phyloP scores from a whole-genome alignment of 2,113 vertebrate genomes.

The Neomonachus schauinslandi region DNA sequence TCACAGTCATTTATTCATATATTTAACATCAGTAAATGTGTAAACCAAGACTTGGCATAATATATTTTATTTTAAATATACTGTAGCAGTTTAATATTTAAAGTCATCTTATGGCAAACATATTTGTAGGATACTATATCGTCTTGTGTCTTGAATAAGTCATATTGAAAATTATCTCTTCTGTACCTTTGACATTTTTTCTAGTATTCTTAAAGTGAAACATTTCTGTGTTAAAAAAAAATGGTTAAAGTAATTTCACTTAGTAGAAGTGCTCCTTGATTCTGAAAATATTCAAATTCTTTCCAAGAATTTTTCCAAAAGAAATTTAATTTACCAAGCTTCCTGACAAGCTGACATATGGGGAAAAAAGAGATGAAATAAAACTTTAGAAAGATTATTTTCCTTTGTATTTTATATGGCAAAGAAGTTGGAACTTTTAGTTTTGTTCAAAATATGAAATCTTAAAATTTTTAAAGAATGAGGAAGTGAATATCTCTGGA shows the following conservation, averaged over 20 bases:
- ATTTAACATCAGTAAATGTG: neutral
- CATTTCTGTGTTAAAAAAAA: neutral
- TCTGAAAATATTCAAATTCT: conserved; percentile 28
- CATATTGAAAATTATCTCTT: neutral
- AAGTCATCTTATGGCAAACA: neutral
- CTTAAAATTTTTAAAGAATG: neutral
- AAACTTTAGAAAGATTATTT: neutral
- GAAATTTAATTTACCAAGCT: neutral
- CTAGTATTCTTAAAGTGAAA: neutral
- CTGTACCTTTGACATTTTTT: neutral
- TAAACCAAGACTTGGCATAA: neutral
- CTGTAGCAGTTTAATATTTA: neutral
- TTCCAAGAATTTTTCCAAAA: neutral
- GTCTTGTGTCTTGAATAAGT: conserved; percentile 20
- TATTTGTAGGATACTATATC: neutral
- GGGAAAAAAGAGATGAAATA: neutral
- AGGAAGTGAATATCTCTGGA: neutral
- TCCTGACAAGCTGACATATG: neutral
- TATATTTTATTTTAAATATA: conserved; percentile 11
- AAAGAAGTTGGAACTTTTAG: neutral
- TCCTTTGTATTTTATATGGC: neutral
- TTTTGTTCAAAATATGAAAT: neutral
- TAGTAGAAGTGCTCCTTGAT: neutral
- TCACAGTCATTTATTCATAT: neutral
- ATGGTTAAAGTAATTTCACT: conserved; percentile 11